Base-by-base conservation (phyloP, 2,797 vertebrate genomes). In the Buphagus erythrorhynchus region DNA sequence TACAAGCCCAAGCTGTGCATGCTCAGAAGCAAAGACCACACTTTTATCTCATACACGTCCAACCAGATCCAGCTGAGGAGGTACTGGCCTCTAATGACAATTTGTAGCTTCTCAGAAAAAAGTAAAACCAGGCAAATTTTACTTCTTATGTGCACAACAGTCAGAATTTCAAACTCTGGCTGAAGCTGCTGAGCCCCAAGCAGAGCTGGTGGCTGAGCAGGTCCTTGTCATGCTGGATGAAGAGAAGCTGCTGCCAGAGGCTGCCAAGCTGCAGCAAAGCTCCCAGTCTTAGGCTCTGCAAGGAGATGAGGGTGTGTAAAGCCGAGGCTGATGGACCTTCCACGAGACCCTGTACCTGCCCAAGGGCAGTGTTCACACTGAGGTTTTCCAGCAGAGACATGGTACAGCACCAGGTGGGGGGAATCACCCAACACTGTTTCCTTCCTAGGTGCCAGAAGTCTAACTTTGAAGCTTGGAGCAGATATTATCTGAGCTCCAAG, bases 121-220 rank as follows among this genome's bases (percentile, higher is more conserved):
- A 80, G 35, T 33, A 51, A 76, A 67, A 28, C 7, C 38, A 48
- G 31, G 42, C 29, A 31, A 31, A 17, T 67, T 88, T 52, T 68
- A 51, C 13, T 71, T 57, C 33, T 82, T 28, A 26, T 0, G 2
- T 0, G 0, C 10, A 14, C 26, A 55, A 8, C 8, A 26, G 26
- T 2, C 43, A 62, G 51, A 25, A 78, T 75, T 92, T 88, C 49
- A 78, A 84, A 19, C 9, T 3, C 18, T 0, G 1, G 17, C 1
- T 29, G 51, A 84, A 86, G 66, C 46, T 2, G 7, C 58, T 38
- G 54, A 77, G 35, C 28, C 52, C 33, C 7, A 17, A 57, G 84
- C 57, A 74, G n/a, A 77, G 40, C 45, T 1, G 0, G 38, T 68
- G 55, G 77, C 22, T 4, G 31, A 68, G 71, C 38, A 35, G 31